phyloP scores from a whole-genome alignment of 2,888 invertebrate species.

The Trissonchulus latispiculum region DNA sequence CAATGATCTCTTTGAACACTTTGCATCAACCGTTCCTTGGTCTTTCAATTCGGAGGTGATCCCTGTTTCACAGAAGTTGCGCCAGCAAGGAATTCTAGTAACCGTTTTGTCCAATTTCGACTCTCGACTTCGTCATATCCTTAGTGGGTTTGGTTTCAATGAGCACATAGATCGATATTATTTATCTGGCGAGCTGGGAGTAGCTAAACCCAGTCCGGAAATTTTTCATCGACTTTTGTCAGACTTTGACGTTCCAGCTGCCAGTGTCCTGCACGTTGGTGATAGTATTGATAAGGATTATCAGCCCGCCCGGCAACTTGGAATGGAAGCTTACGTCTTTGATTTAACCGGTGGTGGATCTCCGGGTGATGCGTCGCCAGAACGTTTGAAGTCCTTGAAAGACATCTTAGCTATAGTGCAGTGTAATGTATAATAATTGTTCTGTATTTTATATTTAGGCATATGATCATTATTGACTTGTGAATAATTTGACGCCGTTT shows the following conservation, averaged over 20 bases:
- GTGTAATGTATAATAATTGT: too few species aligned
- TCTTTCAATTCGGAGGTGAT: too few species aligned
- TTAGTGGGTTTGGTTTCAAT: background rate
- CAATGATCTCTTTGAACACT: too few species aligned
- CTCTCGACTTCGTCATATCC: background rate
- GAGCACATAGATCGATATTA: background rate
- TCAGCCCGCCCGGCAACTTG: background rate
- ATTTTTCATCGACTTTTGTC: background rate
- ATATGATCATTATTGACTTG: too few species aligned
- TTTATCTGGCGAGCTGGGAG: background rate
- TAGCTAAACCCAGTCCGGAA: background rate
- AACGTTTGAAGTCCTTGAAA: too few species aligned
- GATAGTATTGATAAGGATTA: background rate
- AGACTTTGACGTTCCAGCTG: background rate
- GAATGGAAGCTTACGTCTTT: constrained; percentile 8
- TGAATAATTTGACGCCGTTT: too few species aligned
- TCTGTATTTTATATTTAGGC: too few species aligned
- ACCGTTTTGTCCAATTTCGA: constrained; percentile 8
- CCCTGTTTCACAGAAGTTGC: too few species aligned
- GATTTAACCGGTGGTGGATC: too few species aligned
- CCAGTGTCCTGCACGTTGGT: background rate
- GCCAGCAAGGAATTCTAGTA: constrained; percentile 12
- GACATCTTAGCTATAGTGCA: too few species aligned
- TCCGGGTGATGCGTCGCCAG: too few species aligned
- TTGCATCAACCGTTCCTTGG: too few species aligned